Conservation (phyloP, 2,888 invertebrate genomes). For the Aporophyla nigra region DNA sequence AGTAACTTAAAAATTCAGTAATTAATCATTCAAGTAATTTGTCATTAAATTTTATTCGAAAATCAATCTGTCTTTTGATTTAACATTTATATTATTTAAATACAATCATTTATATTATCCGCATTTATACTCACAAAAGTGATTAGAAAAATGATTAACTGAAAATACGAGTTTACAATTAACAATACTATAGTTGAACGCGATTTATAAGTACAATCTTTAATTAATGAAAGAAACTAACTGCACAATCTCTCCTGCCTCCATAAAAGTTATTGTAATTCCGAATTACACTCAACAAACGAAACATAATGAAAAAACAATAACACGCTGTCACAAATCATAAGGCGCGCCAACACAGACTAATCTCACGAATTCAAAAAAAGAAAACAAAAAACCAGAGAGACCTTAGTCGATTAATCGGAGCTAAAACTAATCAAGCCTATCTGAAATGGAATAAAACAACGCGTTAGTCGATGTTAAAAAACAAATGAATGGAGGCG, state of each 20-base stretch:
- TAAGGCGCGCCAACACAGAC: constrained; percentile 66
- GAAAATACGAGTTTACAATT: no score
- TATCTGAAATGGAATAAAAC: constrained; percentile 83
- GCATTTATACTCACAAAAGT: no score
- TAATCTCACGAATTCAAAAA: constrained; percentile 69
- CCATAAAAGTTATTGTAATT: constrained; percentile 24
- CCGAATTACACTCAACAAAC: constrained; percentile 60
- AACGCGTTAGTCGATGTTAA: constrained; percentile 70
- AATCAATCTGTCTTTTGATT: no score
- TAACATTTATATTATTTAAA: no score
- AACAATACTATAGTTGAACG: no score
- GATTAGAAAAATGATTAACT: no score
- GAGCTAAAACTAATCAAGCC: constrained; percentile 89
- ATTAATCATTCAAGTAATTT: no score
- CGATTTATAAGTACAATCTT: background rate
- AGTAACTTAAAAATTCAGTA: no score
- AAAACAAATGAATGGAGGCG: constrained; percentile 90
- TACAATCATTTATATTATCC: no score
- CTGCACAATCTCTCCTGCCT: background rate
- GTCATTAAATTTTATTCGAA: no score
- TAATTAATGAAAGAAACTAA: constrained; percentile 9
- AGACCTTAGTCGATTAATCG: constrained; percentile 81
- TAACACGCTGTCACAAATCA: constrained; percentile 72
- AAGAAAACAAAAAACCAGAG: constrained; percentile 65
- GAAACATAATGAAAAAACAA: constrained; percentile 52